Evolutionary conservation across 2,113 vertebrate species (phyloP).

Genomic region (Ceyx melanurus): DNA sequence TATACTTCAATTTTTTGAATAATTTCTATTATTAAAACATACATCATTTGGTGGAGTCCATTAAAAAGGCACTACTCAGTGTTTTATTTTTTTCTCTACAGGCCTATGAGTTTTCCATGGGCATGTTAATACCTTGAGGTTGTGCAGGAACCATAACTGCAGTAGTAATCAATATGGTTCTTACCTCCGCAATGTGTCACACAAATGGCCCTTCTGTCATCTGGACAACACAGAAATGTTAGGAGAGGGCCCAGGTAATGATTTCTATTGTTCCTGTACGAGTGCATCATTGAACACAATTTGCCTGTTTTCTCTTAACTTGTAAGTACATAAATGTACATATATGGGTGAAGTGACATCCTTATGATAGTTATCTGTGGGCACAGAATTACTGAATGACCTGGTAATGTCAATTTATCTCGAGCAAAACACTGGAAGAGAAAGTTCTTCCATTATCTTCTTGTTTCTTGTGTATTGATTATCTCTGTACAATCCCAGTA

Average conservation of each 20-base stretch:
- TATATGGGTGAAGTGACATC: background rate
- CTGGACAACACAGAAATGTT: background rate
- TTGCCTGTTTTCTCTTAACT: background rate
- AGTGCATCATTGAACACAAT: background rate
- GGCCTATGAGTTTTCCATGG: background rate
- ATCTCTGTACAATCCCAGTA: background rate
- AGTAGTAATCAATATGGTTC: background rate
- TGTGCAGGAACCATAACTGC: background rate
- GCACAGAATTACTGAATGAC: background rate
- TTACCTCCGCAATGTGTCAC: background rate
- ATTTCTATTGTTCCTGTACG: background rate
- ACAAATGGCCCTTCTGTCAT: background rate
- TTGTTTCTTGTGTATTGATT: constrained; percentile 3
- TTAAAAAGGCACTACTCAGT: background rate
- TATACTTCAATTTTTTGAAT: background rate
- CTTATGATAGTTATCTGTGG: rapidly evolving
- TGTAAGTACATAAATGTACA: background rate
- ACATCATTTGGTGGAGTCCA: background rate
- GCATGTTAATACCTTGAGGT: background rate
- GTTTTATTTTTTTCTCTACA: background rate
- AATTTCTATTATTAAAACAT: background rate
- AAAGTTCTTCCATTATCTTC: background rate
- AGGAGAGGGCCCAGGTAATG: background rate
- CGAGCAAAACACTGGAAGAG: background rate
- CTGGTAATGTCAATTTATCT: background rate